Evolutionary conservation across 1,140 invertebrate genomes (phyloP).

Genomic region (Armadillidium nasatum): DNA sequence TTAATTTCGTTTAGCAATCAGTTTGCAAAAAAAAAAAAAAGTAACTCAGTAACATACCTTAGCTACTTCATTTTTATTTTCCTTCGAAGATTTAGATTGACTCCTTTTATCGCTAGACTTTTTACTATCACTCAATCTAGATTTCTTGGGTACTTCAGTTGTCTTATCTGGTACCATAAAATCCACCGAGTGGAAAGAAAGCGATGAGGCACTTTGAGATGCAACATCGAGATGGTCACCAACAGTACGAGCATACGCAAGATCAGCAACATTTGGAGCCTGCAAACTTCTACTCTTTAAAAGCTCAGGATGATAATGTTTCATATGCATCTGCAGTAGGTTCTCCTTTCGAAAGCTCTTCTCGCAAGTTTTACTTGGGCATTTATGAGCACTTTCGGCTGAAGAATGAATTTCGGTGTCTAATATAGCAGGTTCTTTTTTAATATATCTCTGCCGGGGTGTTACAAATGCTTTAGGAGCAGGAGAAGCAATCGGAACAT

Average conservation of each 20-base stretch:
- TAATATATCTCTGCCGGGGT: not conserved
- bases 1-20: too few species aligned
- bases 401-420: not conserved
- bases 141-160: not conserved
- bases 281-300: slow-evolving; percentile 61
- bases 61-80: not conserved
- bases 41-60: not conserved
- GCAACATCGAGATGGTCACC: slow-evolving; percentile 34
- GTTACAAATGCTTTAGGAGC: not conserved
- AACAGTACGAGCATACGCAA: slow-evolving; percentile 68
- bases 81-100: not conserved
- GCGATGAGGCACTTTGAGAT: slow-evolving; percentile 22
- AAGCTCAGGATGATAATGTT: slow-evolving; percentile 79
- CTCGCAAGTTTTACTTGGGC: slow-evolving; percentile 72
- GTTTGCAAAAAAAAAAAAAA: too few species aligned
- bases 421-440: not conserved
- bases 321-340: slow-evolving; percentile 82
- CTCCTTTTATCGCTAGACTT: not conserved
- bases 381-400: slow-evolving; percentile 52
- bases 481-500: not conserved
- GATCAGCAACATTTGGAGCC: slow-evolving; percentile 76
- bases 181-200: not conserved
- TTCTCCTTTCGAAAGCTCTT: slow-evolving; percentile 87
- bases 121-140: not conserved
- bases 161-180: slow-evolving; percentile 2